Conservation (phyloP, 2,888 invertebrate species). For the Eupithecia pulchellata region DNA sequence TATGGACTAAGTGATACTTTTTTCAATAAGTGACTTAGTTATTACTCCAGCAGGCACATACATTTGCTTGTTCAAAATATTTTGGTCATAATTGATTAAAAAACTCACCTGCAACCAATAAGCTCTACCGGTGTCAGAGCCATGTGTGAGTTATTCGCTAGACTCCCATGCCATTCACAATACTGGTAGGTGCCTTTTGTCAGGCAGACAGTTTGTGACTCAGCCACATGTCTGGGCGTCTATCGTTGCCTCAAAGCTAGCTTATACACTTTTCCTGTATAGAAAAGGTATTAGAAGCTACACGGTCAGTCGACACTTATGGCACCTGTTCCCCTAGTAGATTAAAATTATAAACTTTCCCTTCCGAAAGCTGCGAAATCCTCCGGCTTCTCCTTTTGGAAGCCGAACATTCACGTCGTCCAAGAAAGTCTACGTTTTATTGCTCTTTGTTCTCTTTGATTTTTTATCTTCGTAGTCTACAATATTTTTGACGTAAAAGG, state of each 20-base stretch:
- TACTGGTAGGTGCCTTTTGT: background rate
- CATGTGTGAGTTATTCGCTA: background rate
- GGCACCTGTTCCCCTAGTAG: background rate
- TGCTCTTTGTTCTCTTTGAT: conserved; percentile 1
- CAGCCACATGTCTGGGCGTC: background rate
- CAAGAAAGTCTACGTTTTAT: conserved; percentile 1
- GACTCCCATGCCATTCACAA: background rate
- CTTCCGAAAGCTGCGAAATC: background rate
- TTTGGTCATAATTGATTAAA: too few species aligned
- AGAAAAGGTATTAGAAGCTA: background rate
- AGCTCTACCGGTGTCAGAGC: background rate
- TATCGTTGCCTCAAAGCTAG: background rate
- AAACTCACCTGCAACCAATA: background rate
- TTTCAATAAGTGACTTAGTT: background rate
- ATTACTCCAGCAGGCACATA: background rate
- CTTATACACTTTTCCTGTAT: background rate
- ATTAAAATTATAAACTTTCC: background rate
- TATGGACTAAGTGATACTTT: too few species aligned
- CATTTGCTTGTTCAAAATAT: background rate
- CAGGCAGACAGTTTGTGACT: conserved; percentile 6
- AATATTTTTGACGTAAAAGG: conserved; percentile 26
- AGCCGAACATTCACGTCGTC: background rate
- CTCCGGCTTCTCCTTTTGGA: background rate
- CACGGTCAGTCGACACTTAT: background rate
- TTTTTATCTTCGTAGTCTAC: conserved; percentile 8